Evolutionary conservation across 2,888 invertebrate genomes (phyloP).

Genomic region (Melanotus villosus): DNA sequence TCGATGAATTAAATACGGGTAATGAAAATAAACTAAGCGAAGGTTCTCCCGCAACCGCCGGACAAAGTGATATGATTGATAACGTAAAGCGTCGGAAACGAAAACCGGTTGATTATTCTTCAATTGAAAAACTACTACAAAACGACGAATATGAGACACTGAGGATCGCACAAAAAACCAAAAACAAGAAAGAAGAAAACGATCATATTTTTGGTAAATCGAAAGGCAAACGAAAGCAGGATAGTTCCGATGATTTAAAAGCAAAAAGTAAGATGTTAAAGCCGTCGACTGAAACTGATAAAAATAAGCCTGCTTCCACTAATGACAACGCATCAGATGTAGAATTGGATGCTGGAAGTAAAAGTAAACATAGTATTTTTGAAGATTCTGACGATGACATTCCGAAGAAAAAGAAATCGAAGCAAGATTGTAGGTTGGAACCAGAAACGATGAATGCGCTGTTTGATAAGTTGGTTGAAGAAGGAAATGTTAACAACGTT

Average conservation of each 20-base stretch:
- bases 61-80: conserved; percentile 37
- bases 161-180: not conserved
- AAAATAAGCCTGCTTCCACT: not conserved
- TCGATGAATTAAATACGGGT: not conserved
- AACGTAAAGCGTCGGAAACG: conserved; percentile 37
- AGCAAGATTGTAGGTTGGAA: conserved; percentile 24
- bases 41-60: not conserved
- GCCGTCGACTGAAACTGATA: not conserved
- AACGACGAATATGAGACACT: conserved; percentile 8
- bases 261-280: not conserved
- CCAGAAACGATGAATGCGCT: conserved; percentile 30
- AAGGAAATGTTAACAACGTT: conserved; percentile 31
- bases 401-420: conserved; percentile 28
- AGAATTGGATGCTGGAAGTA: not conserved
- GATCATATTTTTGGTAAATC: not conserved
- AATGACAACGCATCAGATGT: not conserved
- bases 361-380: conserved; percentile 13
- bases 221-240: conserved; percentile 30
- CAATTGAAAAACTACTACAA: conserved; percentile 28
- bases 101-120: conserved; percentile 41
- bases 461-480: conserved; percentile 39
- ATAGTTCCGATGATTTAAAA: conserved; percentile 21
- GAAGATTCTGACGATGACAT: conserved; percentile 32
- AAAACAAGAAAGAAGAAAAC: conserved; percentile 21
- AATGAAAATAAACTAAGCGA: not conserved